A percentile compares a stretch with the other conserved stretches of the same genome.
Evolutionary conservation across 2,113 vertebrate genomes (phyloP).

Genomic region (Nibea albiflora): DNA sequence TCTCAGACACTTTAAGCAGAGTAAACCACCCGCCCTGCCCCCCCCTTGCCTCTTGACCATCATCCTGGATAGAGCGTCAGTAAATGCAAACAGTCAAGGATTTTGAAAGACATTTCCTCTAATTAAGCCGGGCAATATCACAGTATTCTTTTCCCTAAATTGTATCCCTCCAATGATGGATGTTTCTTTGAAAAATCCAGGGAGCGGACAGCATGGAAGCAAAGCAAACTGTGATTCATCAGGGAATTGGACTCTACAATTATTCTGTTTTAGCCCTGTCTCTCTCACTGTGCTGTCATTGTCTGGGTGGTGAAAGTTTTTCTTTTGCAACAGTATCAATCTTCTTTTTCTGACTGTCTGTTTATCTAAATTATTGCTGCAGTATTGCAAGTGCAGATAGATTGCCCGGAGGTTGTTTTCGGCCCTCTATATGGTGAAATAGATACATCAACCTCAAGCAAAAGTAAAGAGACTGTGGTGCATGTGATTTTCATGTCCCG

Average conservation of each 20-base stretch:
- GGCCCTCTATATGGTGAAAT: neutral
- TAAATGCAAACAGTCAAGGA: conserved; percentile 53
- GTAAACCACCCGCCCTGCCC: conserved; percentile 1
- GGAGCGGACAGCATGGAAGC: conserved; percentile 29
- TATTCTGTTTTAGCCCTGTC: conserved; percentile 41
- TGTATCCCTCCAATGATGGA: conserved; percentile 45
- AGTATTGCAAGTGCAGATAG: neutral
- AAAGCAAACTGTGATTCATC: conserved; percentile 39
- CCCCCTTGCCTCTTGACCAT: conserved; percentile 18
- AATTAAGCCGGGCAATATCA: conserved; percentile 46
- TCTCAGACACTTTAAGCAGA: conserved; percentile 57
- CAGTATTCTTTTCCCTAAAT: conserved; percentile 32
- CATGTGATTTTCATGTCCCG: conserved; percentile 17
- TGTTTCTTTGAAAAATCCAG: conserved; percentile 41
- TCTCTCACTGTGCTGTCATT: conserved; percentile 11
- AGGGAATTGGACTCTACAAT: conserved; percentile 40
- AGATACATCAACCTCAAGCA: conserved; percentile 5
- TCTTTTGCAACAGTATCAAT: neutral
- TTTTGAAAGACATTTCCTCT: conserved; percentile 65
- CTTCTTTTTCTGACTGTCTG: conserved; percentile 23
- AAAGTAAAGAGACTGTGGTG: neutral
- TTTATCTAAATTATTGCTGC: conserved; percentile 17
- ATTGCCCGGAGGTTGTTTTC: neutral
- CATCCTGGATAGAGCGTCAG: conserved; percentile 46
- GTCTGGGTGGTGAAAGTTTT: conserved; percentile 20